A percentile compares a stretch with the other conserved stretches of the same genome.
These are phyloP conservation scores for Drosophila truncata DNA, from an alignment of 1,140 invertebrate species.

Conservation along the genomic window DNA sequence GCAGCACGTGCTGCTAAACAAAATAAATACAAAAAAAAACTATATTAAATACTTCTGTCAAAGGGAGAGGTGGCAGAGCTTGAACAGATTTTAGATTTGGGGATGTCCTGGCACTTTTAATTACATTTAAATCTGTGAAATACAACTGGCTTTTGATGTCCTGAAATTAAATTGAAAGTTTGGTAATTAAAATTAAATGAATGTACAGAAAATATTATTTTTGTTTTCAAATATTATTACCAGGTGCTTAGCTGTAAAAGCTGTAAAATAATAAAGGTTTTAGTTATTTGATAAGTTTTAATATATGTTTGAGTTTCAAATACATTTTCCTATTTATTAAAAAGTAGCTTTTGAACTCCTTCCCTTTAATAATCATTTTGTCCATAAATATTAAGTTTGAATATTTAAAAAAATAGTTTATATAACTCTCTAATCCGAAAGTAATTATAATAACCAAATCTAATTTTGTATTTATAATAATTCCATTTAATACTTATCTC, in stretches of 20 bases:
- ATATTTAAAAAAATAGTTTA: too few species aligned
- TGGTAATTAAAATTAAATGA: neutral
- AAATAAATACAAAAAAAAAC: conserved; percentile 5
- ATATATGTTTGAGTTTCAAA: neutral
- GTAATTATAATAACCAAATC: too few species aligned
- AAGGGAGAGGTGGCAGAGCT: conserved; percentile 8
- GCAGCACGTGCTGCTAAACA: conserved; percentile 63
- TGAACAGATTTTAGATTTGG: conserved; percentile 4
- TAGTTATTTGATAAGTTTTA: neutral
- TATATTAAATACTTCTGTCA: conserved; percentile 25
- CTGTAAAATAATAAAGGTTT: neutral
- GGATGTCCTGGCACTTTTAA: neutral
- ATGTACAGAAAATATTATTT: neutral
- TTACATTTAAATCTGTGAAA: conserved; percentile 4
- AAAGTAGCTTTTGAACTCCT: neutral
- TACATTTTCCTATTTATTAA: neutral
- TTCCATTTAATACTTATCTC: too few species aligned
- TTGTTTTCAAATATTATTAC: neutral
- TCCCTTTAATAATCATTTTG: too few species aligned
- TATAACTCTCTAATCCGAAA: too few species aligned
- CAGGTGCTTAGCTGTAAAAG: neutral
- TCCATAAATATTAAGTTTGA: too few species aligned
- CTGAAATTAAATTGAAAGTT: neutral
- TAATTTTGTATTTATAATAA: too few species aligned
- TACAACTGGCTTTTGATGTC: neutral